Conservation (phyloP, 2,797 vertebrate species). For the Lepidocolaptes lacrymiger region DNA sequence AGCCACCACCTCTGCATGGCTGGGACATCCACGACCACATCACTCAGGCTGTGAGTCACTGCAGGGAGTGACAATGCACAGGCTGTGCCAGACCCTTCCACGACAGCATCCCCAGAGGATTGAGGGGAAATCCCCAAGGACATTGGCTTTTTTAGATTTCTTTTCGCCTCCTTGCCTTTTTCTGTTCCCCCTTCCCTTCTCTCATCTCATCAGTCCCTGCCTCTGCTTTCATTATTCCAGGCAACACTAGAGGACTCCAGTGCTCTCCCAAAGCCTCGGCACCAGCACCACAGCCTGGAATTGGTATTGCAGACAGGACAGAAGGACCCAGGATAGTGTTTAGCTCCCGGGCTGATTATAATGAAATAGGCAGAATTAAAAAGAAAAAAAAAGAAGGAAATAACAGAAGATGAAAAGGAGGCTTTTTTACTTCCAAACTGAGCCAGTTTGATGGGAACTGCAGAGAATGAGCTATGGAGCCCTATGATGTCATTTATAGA, state of each 20-base stretch:
- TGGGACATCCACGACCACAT: not conserved
- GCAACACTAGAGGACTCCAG: not conserved
- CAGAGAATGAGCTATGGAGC: not conserved
- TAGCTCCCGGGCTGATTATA: not conserved
- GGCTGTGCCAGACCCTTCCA: not conserved
- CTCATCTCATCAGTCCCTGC: not conserved
- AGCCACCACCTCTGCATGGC: not conserved
- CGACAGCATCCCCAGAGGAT: not conserved
- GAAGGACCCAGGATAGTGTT: not conserved
- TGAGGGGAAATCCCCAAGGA: fast-evolving
- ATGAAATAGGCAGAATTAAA: not conserved
- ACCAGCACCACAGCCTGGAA: not conserved
- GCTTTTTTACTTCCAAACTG: not conserved
- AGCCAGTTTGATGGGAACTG: not conserved
- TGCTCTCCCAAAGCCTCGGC: not conserved
- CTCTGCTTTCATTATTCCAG: not conserved
- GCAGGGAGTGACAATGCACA: not conserved
- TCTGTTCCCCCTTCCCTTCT: not conserved
- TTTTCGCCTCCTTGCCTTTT: fast-evolving
- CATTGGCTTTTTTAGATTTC: fast-evolving
- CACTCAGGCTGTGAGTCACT: not conserved
- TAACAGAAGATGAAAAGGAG: not conserved
- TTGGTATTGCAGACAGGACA: not conserved
- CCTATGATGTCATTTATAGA: not conserved
- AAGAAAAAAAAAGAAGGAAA: not conserved